phyloP scores from a whole-genome alignment of 2,797 vertebrate species.

The Protonibea diacanthus region DNA sequence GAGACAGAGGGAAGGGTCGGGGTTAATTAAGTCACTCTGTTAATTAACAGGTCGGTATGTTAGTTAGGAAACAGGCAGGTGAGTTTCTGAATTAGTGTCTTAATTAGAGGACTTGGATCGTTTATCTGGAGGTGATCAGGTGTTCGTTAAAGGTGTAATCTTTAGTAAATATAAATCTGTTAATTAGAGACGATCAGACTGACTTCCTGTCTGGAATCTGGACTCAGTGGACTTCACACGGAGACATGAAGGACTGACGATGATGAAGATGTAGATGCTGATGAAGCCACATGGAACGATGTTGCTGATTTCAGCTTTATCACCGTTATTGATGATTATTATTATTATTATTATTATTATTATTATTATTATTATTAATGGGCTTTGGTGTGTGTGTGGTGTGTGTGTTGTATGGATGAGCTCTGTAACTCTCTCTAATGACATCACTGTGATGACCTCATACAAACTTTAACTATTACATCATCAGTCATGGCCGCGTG shows the following conservation, averaged over 20 bases:
- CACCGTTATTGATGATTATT: slow-evolving; percentile 34
- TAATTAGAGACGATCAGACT: slow-evolving; percentile 38
- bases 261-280: slow-evolving; percentile 23
- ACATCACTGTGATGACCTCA: slow-evolving; percentile 79
- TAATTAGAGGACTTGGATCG: slow-evolving; percentile 17
- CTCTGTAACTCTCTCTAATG: slow-evolving; percentile 42
- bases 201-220: slow-evolving; percentile 49
- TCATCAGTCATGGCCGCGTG: slow-evolving; percentile 12
- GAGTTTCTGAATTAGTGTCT: slow-evolving; percentile 41
- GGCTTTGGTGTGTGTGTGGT: slow-evolving; percentile 17
- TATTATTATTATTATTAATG: slow-evolving; percentile 37
- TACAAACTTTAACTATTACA: slow-evolving; percentile 35
- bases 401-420: slow-evolving; percentile 28
- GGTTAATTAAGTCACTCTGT: background rate
- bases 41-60: background rate
- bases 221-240: slow-evolving; percentile 39
- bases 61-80: slow-evolving; percentile 13
- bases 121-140: background rate
- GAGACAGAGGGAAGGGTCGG: background rate
- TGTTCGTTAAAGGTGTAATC: slow-evolving; percentile 6
- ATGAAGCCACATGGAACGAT: slow-evolving; percentile 45
- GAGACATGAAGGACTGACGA: slow-evolving; percentile 36
- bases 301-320: slow-evolving; percentile 53
- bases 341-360: slow-evolving; percentile 41
- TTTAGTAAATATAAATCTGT: slow-evolving; percentile 41